Base-by-base conservation (phyloP, 2,888 invertebrate genomes). In the Sussaba pulchella region DNA sequence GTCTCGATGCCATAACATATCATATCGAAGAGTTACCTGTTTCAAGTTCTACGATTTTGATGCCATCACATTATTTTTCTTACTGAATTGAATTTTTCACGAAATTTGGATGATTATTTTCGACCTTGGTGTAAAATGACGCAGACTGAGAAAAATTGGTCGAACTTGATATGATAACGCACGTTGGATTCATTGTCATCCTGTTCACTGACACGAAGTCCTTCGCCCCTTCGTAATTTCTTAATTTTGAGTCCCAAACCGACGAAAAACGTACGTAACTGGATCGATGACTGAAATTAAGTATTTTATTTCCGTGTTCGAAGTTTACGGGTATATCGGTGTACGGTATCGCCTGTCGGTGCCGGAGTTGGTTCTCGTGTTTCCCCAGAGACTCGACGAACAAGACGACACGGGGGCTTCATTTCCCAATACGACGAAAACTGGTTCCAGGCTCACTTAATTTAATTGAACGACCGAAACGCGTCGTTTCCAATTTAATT, bases 381-480 rank as follows among this genome's bases (percentile, higher is more conserved):
- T 74, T 52, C 41, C 39, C 41, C 41, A 1, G 12, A n/a, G 43
- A 64, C 17, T 57, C 14, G 63, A 39, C 66, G 26, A 74, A 71
- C 72, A 74, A 57, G 61, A 12, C 71, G 74, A 61, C 54, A 47
- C n/a, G n/a, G n/a, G n/a, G 45, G 81, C 73, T 72, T 82, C 78
- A 3, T 24, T 77, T 82, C 43, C 82, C 73, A 79, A 70, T 67
- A 74, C 63, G 78, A 82, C 54, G 63, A 67, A 70, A 70, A n/a
- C n/a, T n/a, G n/a, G n/a, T n/a, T n/a, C 72, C 67, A 74, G 82
- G 69, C 31, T 61, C 84, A 82, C 86, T 87, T 83, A 78, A 81
- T 74, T 85, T 87, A 85, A 87, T 87, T 86, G 85, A 86, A 83
- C 74, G 77, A 74, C 54, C 57, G 67, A 63, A 63, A 69, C 45